phyloP scores from a whole-genome alignment of 2,888 invertebrate species.

The Lordiphosa fenestrarum region DNA sequence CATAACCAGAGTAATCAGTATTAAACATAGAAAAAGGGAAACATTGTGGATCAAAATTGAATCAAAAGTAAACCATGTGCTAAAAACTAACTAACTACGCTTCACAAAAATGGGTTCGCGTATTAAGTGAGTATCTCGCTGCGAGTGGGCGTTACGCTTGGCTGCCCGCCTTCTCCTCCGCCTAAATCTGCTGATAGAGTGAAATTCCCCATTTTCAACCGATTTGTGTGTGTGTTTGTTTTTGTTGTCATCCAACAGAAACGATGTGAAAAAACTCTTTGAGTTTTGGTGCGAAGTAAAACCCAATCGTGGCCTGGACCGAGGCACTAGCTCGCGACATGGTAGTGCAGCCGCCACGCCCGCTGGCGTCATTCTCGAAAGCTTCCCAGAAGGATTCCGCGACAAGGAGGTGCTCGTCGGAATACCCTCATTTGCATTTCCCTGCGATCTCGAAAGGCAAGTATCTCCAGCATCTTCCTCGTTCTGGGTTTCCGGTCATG shows the following conservation, averaged over 20 bases:
- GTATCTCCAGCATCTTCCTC: constrained; percentile 67
- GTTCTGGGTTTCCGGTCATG: constrained; percentile 13
- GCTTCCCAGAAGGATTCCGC: constrained; percentile 91
- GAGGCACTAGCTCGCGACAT: constrained; percentile 50
- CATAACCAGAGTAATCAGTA: constrained; percentile 19
- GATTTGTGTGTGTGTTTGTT: constrained; percentile 1
- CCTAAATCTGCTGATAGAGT: constrained; percentile 2
- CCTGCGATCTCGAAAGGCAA: constrained; percentile 89
- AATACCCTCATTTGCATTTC: constrained; percentile 95
- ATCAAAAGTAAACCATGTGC: constrained; percentile 52
- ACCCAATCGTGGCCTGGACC: constrained; percentile 63
- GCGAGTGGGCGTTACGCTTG: constrained; percentile 67
- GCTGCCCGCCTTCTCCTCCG: constrained; percentile 32
- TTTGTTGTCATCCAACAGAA: constrained; percentile 33
- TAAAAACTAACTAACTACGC: constrained; percentile 40
- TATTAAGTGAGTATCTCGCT: constrained; percentile 73
- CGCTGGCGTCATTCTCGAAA: constrained; percentile 85
- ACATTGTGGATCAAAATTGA: constrained; percentile 19
- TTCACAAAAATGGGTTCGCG: constrained; percentile 72
- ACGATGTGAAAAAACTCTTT: constrained; percentile 80
- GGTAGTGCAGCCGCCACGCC: constrained; percentile 50
- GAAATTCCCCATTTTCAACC: neutral
- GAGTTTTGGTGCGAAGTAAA: constrained; percentile 81
- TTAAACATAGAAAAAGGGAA: constrained; percentile 15
- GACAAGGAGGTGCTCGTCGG: constrained; percentile 92